A percentile compares a stretch with the other conserved stretches of the same genome.
phyloP scores from a whole-genome alignment of 2,888 invertebrate genomes.

The Trisateles emortualis region DNA sequence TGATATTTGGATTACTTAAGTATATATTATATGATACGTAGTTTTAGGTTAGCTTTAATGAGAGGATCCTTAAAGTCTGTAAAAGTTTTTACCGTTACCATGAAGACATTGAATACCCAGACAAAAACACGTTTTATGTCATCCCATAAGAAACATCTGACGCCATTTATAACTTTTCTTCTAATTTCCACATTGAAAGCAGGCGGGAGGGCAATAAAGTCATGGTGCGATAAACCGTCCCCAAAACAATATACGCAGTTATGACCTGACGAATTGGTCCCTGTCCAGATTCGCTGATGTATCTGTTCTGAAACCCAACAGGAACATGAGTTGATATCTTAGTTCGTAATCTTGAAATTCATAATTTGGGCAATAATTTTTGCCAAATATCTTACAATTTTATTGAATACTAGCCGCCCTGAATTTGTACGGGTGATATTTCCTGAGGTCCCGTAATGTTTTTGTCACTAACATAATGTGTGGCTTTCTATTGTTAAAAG shows the following conservation, averaged over 20 bases:
- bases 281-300: conserved; percentile 19
- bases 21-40: too few relatives aligned
- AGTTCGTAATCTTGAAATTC: background rate
- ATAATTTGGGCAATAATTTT: too few relatives aligned
- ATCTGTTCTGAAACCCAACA: conserved; percentile 11
- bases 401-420: too few relatives aligned
- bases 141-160: conserved; percentile 16
- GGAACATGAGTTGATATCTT: too few relatives aligned
- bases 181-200: conserved; percentile 16
- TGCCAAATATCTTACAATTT: too few relatives aligned
- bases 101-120: background rate
- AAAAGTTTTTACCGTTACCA: background rate
- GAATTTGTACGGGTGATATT: too few relatives aligned
- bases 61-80: background rate
- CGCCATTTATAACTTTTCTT: conserved; percentile 12
- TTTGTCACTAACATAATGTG: too few relatives aligned
- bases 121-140: conserved; percentile 15
- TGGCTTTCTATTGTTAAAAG: too few relatives aligned
- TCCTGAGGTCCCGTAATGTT: too few relatives aligned
- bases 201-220: conserved; percentile 25
- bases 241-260: conserved; percentile 17
- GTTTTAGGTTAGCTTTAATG: background rate
- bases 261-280: conserved; percentile 28
- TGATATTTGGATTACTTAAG: too few relatives aligned
- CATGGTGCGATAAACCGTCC: conserved; percentile 25